Base-by-base conservation (phyloP, 2,113 vertebrate species). In the Corvus hawaiiensis region DNA sequence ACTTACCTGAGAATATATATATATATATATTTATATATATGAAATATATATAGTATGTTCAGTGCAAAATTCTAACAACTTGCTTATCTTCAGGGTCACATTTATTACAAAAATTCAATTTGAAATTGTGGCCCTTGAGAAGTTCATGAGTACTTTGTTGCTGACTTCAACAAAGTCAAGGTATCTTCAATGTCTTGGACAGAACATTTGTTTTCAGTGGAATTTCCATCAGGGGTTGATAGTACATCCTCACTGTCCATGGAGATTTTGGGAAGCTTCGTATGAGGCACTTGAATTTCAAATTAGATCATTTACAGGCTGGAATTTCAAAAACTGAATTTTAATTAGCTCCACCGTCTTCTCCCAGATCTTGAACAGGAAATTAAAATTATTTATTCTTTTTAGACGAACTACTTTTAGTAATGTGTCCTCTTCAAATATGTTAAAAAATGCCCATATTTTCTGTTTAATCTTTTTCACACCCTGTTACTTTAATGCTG, bases 401-500 rank as follows among this genome's bases (percentile, higher is more conserved):
- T 84, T 56, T 54, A 75, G 9, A 86, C 3, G 1, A 93, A 58
- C 2, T 71, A 23, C 3, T 66, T 87, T 66, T 44, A 51, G 6
- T 27, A 37, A 54, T 18, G 12, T 27, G 1, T 20, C 8, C 13
- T 63, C 12, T 59, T 75, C 16, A 54, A n/a, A 55, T 32, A 11
- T 27, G 1, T 35, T 59, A 30, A 2, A 3, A 55, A 78, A 59
- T 21, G 0, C 0, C 9, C 2, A 1, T 41, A 12, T 89, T 67
- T 84, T 68, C 24, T 78, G 8, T 37, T 86, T 46, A 64, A 58
- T 67, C 8, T 69, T 27, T 66, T 87, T 67, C 17, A 51, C 9
- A 0, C 2, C 3, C 4, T 11, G 1, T 43, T 71, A 13, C 10
- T 48, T n/a, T 54, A 89, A 41, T 11, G 27, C 9, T 30, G 8